phyloP scores from a whole-genome alignment of 2,888 invertebrate genomes.

The Caenorhabditis becei region DNA sequence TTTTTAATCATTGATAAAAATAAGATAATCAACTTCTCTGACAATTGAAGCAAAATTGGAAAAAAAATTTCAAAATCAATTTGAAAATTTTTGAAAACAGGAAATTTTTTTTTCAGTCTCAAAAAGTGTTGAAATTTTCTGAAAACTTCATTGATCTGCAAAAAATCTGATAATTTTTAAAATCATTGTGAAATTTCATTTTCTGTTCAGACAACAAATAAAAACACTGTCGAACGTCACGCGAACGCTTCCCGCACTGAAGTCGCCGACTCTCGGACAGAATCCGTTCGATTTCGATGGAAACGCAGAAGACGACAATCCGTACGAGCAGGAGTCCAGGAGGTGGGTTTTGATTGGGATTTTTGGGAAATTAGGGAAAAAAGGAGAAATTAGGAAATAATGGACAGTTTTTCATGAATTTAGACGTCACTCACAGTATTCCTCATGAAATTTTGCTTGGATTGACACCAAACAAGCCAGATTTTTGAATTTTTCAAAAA shows the following conservation, averaged over 20 bases:
- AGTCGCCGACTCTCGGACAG: background rate
- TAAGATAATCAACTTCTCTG: no score
- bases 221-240: slow-evolving; percentile 65
- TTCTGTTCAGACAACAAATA: slow-evolving; percentile 65
- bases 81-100: no score
- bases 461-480: no score
- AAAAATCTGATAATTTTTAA: no score
- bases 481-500: no score
- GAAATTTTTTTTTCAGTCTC: background rate
- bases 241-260: slow-evolving; percentile 38
- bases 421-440: no score
- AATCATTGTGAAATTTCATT: background rate
- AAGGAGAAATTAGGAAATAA: slow-evolving; percentile 10
- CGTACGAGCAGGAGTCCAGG: slow-evolving; percentile 65
- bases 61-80: background rate
- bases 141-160: no score
- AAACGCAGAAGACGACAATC: slow-evolving; percentile 56
- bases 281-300: slow-evolving; percentile 48
- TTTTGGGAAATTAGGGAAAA: background rate
- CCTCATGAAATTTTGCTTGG: no score
- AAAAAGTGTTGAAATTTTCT: no score
- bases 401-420: no score
- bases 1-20: no score
- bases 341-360: slow-evolving; percentile 23
- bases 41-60: no score